Base-by-base conservation (phyloP, 2,888 invertebrate genomes). In the Brachyopa scutellaris region DNA sequence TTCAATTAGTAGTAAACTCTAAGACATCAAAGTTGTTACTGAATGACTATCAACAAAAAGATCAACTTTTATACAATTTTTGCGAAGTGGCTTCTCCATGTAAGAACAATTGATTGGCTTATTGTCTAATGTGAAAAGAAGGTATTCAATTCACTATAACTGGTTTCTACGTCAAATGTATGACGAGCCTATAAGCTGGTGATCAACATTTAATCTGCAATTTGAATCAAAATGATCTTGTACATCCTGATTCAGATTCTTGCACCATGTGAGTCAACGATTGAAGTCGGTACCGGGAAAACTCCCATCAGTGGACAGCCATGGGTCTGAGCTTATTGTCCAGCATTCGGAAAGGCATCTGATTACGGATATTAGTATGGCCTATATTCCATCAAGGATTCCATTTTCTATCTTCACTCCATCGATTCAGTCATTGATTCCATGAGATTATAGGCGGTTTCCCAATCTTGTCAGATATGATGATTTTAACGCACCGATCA, bases 61-160 rank as follows among this genome's bases (percentile, higher is more conserved):
- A 33, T 31, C 29, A 15, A 31, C 38, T 59, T 70, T 51, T 61
- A 59, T 70, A 70, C 49, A 1, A 38, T 17, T 38, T 9, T 23
- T 23, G 15, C 2, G 36, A 11, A 42, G 29, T 17, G 8, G 26
- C 23, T n/a, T 49, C 36, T 26, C 21, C 13, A 19, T 15, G 17
- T 1, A 11, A 38, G 11, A 49, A 26, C 23, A 23, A 62, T 49
- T 17, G 17, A 21, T 11, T n/a, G 9, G 5, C 40, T 21, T 8
- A 17, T 59, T 38, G 31, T 51, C 4, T 29, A 11, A 19, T 26
- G 49, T 11, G 15, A 9, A 29, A 8, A 64, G 40, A 23, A 49
- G 38, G 21, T 17, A 11, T 51, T 13, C n/a, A 9, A 11, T 51
- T 13, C n/a, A 9, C 15, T 45, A 19, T 31, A 31, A 53, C 66